Evolutionary conservation across 2,888 invertebrate genomes (phyloP), one percentile per base, ranked within the genome.

Genomic region (Nemotelus nigrinus): DNA sequence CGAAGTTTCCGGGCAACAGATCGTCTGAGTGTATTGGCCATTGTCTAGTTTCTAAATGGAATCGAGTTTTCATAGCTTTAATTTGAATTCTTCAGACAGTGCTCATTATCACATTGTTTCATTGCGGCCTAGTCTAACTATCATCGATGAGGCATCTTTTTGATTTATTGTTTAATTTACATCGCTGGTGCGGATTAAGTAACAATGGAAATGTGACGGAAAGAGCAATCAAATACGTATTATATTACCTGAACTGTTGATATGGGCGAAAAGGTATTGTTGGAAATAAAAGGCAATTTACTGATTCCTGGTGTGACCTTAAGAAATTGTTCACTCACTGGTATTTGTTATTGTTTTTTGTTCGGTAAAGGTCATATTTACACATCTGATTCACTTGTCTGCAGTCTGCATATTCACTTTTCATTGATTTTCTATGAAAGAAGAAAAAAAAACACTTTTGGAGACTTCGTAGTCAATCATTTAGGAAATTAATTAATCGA

Each of bases 21-120:
- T 25, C 10, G 53, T 6, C 53, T 6, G 74, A 39, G 41, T 47
- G 60, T 60, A 63, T 63, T 70, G 44, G 70, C 74, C 74, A 74
- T 74, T 74, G 74, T 74, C 74, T 74, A 74, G 45, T 60, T 74
- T 74, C 70, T 55, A 55, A 70, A 70, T 70, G 55, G 70, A 55
- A 55, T 70, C 43, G 55, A 41, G 55, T 70, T 53, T 55, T 41
- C 53, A 8, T 53, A 70, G 10, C 55, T 70, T 70, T 70, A 70
- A 70, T 70, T 70, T 70, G 70, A 53, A 70, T 70, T 70, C 53
- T 55, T 43, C 53, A 47, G 70, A 45, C 53, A 55, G 55, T 70
- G 53, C 43, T 70, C 70, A 53, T 53, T 55, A 55, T 41, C 55
- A 55, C 70, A 55, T 70, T 70, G 70, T 70, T 70, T 70, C 53